Evolutionary conservation across 2,113 vertebrate genomes (phyloP).

Genomic region (Peucedramus taeniatus): DNA sequence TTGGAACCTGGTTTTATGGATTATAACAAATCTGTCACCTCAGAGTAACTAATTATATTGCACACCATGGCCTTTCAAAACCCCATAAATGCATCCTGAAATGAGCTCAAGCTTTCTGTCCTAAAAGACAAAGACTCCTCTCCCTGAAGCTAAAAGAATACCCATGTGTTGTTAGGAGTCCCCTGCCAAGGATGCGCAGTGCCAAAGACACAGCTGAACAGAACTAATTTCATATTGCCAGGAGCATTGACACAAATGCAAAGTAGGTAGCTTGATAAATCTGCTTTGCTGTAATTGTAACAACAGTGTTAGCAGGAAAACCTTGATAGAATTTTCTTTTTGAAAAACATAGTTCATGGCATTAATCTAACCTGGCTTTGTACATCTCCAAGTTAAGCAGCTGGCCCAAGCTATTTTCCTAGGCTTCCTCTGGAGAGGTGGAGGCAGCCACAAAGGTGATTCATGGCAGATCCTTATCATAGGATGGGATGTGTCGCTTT

Average conservation of each 20-base stretch:
- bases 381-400: neutral
- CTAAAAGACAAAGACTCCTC: neutral
- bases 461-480: neutral
- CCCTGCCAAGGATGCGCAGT: neutral
- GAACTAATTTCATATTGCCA: slow-evolving; percentile 11
- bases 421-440: neutral
- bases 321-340: neutral
- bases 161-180: neutral
- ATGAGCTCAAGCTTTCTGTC: neutral
- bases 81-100: neutral
- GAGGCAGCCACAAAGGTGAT: neutral
- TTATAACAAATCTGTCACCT: neutral
- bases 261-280: neutral
- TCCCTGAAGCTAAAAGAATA: neutral
- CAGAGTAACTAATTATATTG: neutral
- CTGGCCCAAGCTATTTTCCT: neutral
- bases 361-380: neutral
- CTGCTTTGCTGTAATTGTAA: neutral
- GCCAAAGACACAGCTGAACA: slow-evolving; percentile 6
- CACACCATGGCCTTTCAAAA: neutral
- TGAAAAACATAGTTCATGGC: neutral
- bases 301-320: neutral
- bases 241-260: neutral
- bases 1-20: neutral
- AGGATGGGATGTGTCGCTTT: neutral